Base-by-base conservation (phyloP, 2,888 invertebrate genomes). In the Melinaea menophilus region DNA sequence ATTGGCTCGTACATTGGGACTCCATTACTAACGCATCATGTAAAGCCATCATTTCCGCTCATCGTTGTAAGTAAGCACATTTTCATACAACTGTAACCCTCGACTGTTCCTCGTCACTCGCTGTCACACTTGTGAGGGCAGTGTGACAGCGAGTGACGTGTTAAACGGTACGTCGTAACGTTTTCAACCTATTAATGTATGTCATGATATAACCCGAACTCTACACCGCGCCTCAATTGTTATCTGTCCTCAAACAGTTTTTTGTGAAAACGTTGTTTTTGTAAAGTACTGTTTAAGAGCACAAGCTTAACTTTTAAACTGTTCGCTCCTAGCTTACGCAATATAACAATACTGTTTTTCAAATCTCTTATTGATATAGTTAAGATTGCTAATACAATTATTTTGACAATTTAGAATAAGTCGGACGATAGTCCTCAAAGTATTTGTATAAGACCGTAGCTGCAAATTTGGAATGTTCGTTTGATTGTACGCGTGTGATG, bases 11-110 rank as follows among this genome's bases (percentile, higher is more conserved):
- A 80, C 84, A 89, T 88, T 88, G 87, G 90, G 88, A 88, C 82
- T 77, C 84, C 88, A 88, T 89, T 90, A 90, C 90, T 90, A 90
- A 90, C 89, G 89, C 89, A 88, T 89, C 90, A 90, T 88, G 87
- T 87, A 84, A 83, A 84, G 84, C 79, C 84, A 87, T 82, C 88
- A 87, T 87, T 82, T 86, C 84, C 78, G 83, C 80, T 78, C 84
- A 85, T 85, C 79, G 75, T 86, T 86, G 90, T 90, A 90, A 90
- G 90, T 90, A 90, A 82, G 88, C 88, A 88, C 89, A 80, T 75
- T 78, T 75, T 72, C 80, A 77, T 79, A 75, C 75, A 79, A 79
- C 75, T 77, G 73, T 82, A 74, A 74, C 73, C 69, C 73, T 64
- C 55, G 63, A 56, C 56, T 73, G 76, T 72, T n/a, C 9, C 9